Conservation (phyloP, 2,797 vertebrate genomes). For the Alectoris magna region DNA sequence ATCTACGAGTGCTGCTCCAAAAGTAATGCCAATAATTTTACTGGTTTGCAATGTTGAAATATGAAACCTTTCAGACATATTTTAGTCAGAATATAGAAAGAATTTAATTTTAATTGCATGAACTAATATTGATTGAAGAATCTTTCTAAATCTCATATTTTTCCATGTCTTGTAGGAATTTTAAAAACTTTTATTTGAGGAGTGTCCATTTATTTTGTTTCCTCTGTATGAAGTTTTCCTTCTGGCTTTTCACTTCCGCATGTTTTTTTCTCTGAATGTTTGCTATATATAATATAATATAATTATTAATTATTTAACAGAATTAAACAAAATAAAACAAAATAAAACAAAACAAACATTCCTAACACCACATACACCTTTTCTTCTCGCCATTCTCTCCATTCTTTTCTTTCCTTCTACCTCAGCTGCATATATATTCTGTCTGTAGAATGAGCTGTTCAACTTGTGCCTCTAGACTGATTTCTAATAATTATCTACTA, state of each 20-base stretch:
- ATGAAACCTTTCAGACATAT: background rate
- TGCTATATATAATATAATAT: background rate
- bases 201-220: background rate
- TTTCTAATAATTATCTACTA: background rate
- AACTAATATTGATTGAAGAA: background rate
- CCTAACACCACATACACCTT: background rate
- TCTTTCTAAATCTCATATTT: background rate
- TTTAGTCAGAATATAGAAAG: background rate
- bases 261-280: background rate
- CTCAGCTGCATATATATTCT: accelerated
- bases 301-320: background rate
- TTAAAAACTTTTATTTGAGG: background rate
- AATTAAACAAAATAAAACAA: background rate
- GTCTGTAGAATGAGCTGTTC: background rate
- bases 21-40: background rate
- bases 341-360: too few species aligned
- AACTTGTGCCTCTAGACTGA: background rate
- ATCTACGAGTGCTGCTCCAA: background rate
- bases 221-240: background rate
- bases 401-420: background rate
- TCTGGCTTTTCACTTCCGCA: background rate
- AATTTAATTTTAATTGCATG: background rate
- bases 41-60: background rate
- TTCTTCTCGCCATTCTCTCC: too few species aligned
- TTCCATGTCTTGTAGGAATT: background rate